Evolutionary conservation across 2,113 vertebrate genomes (phyloP), one percentile per base, ranked within the genome.

Genomic region (Nerophis ophidion): DNA sequence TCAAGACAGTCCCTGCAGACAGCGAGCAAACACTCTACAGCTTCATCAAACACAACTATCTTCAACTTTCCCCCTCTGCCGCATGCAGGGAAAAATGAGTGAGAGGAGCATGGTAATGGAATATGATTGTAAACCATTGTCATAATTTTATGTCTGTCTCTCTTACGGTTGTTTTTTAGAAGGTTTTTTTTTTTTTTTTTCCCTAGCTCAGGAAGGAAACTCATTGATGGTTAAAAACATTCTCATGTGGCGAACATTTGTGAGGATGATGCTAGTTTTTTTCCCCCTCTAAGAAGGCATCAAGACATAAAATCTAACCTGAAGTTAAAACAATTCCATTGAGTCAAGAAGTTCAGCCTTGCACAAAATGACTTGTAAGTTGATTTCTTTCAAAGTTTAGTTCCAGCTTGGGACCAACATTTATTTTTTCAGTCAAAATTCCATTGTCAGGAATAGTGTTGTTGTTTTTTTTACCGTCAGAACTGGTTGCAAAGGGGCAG

Each of bases 31-130:
- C 88, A 90, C 85, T 85, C 87, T 84, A 88, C 89, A 88, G 86
- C 89, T 89, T 90, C 89, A 90, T 91, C 89, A 91, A 91, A 91
- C 87, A 89, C 84, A 89, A 90, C 87, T 89, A 88, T 90, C 84
- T 85, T 86, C 84, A 90, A 90, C 89, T 89, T 89, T 90, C 86
- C 87, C 89, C 84, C 83, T 88, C 85, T 81, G 81, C 83, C 75
- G 80, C 75, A 72, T 72, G 81, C 84, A 80, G 84, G 75, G 80
- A 84, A 83, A 89, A 83, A 80, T 84, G 84, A 87, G 82, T 84
- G 87, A 88, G 86, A 87, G 75, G 70, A 79, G 77, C 82, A 80
- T 79, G 79, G 81, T 85, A 83, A 86, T 86, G 80, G 81, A 86
- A 86, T 80, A 78, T 88, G 88, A 88, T 88, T 89, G 88, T 89